Percentiles rank a stretch among this genome's conserved stretches.
Conservation (phyloP, 2,113 vertebrate species). For the Engystomops pustulosus region DNA sequence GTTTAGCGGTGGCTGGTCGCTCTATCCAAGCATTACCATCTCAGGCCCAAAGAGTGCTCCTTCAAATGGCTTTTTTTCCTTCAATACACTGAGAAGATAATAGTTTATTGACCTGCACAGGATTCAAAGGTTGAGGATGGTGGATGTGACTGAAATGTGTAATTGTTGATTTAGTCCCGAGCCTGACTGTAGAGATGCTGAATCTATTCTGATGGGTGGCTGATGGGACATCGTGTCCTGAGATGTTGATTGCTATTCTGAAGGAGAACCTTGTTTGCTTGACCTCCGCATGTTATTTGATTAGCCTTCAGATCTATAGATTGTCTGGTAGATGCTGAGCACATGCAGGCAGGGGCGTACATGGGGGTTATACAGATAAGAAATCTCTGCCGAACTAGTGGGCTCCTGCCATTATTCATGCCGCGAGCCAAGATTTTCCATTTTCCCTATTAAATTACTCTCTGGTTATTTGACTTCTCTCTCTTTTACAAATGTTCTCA, state of each 20-base stretch:
- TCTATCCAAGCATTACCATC: background rate
- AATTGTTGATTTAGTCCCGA: slow-evolving; percentile 24
- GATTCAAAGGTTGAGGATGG: slow-evolving; percentile 51
- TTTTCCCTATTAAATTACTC: too few species aligned
- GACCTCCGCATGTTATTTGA: slow-evolving; percentile 45
- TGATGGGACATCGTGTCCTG: slow-evolving; percentile 26
- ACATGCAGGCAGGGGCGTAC: background rate
- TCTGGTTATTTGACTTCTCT: too few species aligned
- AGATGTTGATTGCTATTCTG: slow-evolving; percentile 33
- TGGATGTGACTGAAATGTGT: slow-evolving; percentile 51
- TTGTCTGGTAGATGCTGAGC: background rate
- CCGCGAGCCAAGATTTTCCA: too few species aligned
- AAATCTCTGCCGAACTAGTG: background rate
- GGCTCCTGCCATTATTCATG: background rate
- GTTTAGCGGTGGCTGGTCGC: slow-evolving; percentile 30
- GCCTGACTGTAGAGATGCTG: slow-evolving; percentile 13
- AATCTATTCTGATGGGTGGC: slow-evolving; percentile 7
- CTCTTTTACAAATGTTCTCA: too few species aligned
- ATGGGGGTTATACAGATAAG: background rate
- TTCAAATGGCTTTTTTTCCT: slow-evolving; percentile 51
- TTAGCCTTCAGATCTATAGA: slow-evolving; percentile 26
- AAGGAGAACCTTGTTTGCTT: slow-evolving; percentile 40
- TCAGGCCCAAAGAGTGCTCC: slow-evolving; percentile 11
- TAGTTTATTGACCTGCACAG: slow-evolving; percentile 52
- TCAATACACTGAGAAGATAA: slow-evolving; percentile 38